phyloP scores from a whole-genome alignment of 2,888 invertebrate genomes.

The Belgica antarctica region DNA sequence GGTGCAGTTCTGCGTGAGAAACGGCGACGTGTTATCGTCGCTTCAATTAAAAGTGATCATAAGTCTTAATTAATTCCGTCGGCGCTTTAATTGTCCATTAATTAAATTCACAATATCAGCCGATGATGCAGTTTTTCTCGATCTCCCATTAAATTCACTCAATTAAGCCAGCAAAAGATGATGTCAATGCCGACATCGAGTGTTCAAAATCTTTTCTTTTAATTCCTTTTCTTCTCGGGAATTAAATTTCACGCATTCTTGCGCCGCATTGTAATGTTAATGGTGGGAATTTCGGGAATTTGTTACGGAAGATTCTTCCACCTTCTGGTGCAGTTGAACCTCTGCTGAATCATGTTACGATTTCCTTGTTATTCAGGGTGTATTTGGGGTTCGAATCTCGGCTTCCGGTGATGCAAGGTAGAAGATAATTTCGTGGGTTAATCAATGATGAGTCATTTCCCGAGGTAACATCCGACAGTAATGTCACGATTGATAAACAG shows the following conservation, averaged over 20 bases:
- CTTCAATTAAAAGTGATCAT: slow-evolving; percentile 39
- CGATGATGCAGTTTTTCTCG: slow-evolving; percentile 34
- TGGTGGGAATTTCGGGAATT: slow-evolving; percentile 20
- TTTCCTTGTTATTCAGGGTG: too few species aligned
- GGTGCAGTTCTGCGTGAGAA: too few species aligned
- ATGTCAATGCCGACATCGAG: slow-evolving; percentile 26
- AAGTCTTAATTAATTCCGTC: slow-evolving; percentile 40
- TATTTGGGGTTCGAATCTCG: too few species aligned
- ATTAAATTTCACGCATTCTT: slow-evolving; percentile 43
- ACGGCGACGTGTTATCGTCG: slow-evolving; percentile 24
- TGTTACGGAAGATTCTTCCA: slow-evolving; percentile 28
- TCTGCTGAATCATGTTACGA: too few species aligned
- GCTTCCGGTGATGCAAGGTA: too few species aligned
- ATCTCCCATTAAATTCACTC: slow-evolving; percentile 12
- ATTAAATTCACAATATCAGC: slow-evolving; percentile 24
- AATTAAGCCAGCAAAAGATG: slow-evolving; percentile 29
- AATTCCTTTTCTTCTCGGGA: slow-evolving; percentile 5
- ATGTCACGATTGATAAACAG: too few species aligned
- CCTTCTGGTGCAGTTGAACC: not conserved
- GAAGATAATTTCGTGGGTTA: too few species aligned
- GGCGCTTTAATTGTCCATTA: slow-evolving; percentile 38
- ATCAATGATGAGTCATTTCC: too few species aligned
- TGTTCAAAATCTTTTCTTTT: too few species aligned
- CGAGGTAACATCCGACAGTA: too few species aligned
- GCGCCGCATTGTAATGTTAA: slow-evolving; percentile 33